phyloP scores from a whole-genome alignment of 1,140 invertebrate species.

The Telenomus remus region DNA sequence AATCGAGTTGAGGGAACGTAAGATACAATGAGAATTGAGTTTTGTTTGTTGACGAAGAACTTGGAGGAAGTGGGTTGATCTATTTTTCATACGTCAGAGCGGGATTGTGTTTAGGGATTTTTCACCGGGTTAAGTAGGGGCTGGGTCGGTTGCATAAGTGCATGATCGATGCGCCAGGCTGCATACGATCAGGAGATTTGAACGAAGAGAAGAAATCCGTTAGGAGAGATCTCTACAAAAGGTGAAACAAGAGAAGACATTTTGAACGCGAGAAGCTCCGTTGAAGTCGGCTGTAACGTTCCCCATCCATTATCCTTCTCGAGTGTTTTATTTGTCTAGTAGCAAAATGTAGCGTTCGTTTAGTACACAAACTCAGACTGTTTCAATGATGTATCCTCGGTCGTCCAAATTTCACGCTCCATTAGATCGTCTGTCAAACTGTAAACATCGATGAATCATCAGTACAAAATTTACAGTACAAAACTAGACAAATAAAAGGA shows the following conservation, averaged over 20 bases:
- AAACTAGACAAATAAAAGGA: too few relatives aligned
- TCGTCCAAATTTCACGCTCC: too few relatives aligned
- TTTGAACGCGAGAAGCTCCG: not conserved
- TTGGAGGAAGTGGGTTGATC: too few relatives aligned
- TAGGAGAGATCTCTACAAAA: constrained; percentile 37
- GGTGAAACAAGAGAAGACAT: constrained; percentile 49
- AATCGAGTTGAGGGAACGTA: too few relatives aligned
- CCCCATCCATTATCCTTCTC: constrained; percentile 5
- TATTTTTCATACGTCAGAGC: too few relatives aligned
- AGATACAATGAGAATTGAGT: too few relatives aligned
- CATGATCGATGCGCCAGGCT: constrained; percentile 45
- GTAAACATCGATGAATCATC: too few relatives aligned
- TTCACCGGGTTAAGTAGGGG: not conserved
- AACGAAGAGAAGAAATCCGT: constrained; percentile 33
- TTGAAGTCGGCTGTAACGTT: constrained; percentile 17
- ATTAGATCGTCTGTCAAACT: too few relatives aligned
- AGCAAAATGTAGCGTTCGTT: not conserved
- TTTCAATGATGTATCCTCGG: too few relatives aligned
- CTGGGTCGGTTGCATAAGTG: constrained; percentile 28
- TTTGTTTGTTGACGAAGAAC: too few relatives aligned
- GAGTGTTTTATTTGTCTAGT: constrained; percentile 13
- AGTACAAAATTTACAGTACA: too few relatives aligned
- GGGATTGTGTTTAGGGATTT: too few relatives aligned
- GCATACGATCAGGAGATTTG: constrained; percentile 57
- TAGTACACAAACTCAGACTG: not conserved